These are phyloP conservation scores for Eubasilissa splendida DNA, from an alignment of 2,888 invertebrate genomes.

Conservation along the genomic window DNA sequence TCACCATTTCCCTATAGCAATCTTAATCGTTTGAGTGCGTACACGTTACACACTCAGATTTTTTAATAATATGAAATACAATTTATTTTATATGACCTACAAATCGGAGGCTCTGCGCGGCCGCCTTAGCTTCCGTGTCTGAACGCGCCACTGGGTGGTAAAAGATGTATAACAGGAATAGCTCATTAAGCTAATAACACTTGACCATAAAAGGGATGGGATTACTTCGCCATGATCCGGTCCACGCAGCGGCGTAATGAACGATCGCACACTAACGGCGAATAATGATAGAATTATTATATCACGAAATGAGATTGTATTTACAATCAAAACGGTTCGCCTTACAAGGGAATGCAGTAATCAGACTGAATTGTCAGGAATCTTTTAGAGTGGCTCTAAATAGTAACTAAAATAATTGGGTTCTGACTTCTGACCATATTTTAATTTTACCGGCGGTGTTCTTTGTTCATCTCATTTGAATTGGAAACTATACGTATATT, in stretches of 20 bases:
- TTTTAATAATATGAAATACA: too few species aligned
- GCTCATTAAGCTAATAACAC: constrained; percentile 49
- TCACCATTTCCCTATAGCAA: too few species aligned
- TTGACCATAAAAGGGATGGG: constrained; percentile 41
- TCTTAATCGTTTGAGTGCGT: too few species aligned
- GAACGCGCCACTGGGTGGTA: neutral
- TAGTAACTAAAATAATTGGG: constrained; percentile 24
- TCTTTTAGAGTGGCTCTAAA: constrained; percentile 31
- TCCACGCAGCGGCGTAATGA: neutral
- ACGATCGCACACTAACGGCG: constrained; percentile 32
- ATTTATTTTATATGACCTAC: too few species aligned
- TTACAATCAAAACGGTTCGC: constrained; percentile 35
- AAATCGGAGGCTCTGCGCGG: too few species aligned
- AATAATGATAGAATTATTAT: constrained; percentile 44
- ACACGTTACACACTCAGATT: too few species aligned
- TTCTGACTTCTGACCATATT: constrained; percentile 30
- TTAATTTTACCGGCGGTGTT: constrained; percentile 3
- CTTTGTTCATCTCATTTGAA: neutral
- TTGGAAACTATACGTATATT: too few species aligned
- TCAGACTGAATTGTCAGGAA: constrained; percentile 43
- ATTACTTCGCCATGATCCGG: constrained; percentile 1
- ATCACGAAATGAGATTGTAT: constrained; percentile 39
- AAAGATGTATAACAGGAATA: constrained; percentile 14
- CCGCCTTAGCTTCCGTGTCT: neutral
- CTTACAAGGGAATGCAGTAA: constrained; percentile 48